Conservation (phyloP, 1,140 invertebrate genomes). For the Drosophila dunni region DNA sequence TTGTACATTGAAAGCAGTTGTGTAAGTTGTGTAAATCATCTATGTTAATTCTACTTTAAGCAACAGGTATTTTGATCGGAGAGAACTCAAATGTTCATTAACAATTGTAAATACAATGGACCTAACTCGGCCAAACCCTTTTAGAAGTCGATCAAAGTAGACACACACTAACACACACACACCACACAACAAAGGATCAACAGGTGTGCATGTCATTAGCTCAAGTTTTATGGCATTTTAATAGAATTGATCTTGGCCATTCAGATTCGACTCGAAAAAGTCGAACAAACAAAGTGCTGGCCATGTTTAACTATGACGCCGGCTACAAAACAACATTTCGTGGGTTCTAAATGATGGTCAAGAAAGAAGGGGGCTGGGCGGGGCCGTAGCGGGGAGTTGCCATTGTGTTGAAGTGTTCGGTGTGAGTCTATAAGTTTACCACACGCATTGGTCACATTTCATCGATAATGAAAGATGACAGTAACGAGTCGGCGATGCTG, state of each 20-base stretch:
- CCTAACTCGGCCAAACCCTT: constrained; percentile 16
- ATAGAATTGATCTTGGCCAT: constrained; percentile 64
- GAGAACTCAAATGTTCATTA: constrained; percentile 19
- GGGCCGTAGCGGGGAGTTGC: background rate
- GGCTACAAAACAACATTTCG: constrained; percentile 48
- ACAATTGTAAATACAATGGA: constrained; percentile 33
- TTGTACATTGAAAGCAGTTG: background rate
- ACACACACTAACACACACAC: background rate
- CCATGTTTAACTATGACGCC: constrained; percentile 62
- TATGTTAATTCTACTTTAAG: background rate
- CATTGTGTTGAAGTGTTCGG: constrained; percentile 8
- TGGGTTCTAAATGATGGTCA: constrained; percentile 70
- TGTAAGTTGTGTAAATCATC: background rate
- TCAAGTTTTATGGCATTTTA: constrained; percentile 70
- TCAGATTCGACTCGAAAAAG: constrained; percentile 28
- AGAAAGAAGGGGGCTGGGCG: background rate
- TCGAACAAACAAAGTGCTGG: constrained; percentile 59
- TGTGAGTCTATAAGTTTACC: constrained; percentile 40
- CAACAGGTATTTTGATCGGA: background rate
- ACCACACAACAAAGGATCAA: constrained; percentile 73
- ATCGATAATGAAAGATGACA: constrained; percentile 84
- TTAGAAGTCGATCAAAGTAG: constrained; percentile 20
- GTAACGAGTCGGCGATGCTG: constrained; percentile 75
- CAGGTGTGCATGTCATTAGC: constrained; percentile 78
- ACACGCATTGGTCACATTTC: constrained; percentile 75